Evolutionary conservation across 2,888 invertebrate genomes (phyloP).

Genomic region (Mycalesis mineus): DNA sequence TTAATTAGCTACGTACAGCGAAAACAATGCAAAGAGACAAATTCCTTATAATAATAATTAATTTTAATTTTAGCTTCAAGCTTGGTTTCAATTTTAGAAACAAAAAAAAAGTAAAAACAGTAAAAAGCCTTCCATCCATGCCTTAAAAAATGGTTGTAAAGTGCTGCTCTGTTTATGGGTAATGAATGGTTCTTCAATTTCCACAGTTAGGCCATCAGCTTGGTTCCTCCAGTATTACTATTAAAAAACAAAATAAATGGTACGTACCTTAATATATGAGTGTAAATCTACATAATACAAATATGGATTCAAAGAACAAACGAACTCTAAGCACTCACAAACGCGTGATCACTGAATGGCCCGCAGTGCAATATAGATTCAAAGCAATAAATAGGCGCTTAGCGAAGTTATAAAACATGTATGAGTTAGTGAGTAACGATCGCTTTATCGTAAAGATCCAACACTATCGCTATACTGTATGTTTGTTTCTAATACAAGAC

Average conservation of each 20-base stretch:
- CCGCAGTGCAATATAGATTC: background rate
- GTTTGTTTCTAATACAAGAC: background rate
- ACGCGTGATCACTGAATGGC: conserved; percentile 15
- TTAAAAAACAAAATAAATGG: background rate
- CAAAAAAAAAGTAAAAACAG: too few species aligned
- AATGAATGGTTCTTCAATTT: too few species aligned
- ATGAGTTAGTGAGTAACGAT: conserved; percentile 5
- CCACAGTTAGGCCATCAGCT: too few species aligned
- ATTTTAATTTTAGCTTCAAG: too few species aligned
- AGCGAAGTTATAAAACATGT: conserved; percentile 7
- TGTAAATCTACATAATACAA: conserved; percentile 5
- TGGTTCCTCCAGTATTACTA: too few species aligned
- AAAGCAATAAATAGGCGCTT: conserved; percentile 5
- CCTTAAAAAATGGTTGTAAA: too few species aligned
- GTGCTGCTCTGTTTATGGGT: too few species aligned
- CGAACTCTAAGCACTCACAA: background rate
- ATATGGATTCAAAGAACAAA: background rate
- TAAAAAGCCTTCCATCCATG: too few species aligned
- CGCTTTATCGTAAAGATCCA: background rate
- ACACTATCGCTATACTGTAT: background rate
- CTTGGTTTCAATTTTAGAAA: too few species aligned
- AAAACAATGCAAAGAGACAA: too few species aligned
- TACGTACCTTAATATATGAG: conserved; percentile 5
- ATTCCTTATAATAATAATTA: too few species aligned
- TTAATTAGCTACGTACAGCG: too few species aligned